These are phyloP conservation scores for Andrena camellia DNA, from an alignment of 2,888 invertebrate genomes.

Conservation along the genomic window DNA sequence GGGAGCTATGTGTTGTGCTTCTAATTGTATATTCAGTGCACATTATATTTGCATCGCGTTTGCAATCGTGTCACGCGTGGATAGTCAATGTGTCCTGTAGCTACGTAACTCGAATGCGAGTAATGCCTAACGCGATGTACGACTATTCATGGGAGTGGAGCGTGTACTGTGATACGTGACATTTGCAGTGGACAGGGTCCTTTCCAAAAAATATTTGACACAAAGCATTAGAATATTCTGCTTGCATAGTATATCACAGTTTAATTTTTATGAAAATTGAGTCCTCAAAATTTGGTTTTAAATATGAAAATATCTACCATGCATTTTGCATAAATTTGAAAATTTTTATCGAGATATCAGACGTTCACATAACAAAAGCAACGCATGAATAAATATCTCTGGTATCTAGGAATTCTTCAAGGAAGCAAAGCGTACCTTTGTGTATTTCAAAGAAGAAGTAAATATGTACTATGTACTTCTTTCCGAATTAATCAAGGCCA, in stretches of 20 bases:
- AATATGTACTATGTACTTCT: neutral
- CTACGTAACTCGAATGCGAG: slow-evolving; percentile 25
- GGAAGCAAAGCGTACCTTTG: neutral
- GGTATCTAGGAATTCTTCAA: neutral
- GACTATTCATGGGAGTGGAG: slow-evolving; percentile 11
- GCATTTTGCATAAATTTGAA: too few relatives aligned
- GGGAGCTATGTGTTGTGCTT: neutral
- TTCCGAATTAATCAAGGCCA: neutral
- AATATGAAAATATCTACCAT: too few relatives aligned
- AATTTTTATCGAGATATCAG: too few relatives aligned
- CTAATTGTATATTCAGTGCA: slow-evolving; percentile 35
- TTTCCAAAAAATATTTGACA: neutral
- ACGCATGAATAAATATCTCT: too few relatives aligned
- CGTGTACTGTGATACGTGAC: slow-evolving; percentile 1
- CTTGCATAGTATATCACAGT: too few relatives aligned
- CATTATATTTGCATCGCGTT: slow-evolving; percentile 39
- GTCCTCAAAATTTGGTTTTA: too few relatives aligned
- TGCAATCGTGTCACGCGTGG: slow-evolving; percentile 36
- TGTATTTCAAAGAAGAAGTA: neutral
- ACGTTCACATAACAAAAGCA: too few relatives aligned
- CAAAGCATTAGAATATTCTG: neutral
- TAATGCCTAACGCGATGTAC: slow-evolving; percentile 26
- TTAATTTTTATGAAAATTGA: neutral
- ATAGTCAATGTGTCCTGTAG: slow-evolving; percentile 34
- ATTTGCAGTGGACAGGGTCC: neutral